phyloP scores from a whole-genome alignment of 2,113 vertebrate species.

The Morone saxatilis region DNA sequence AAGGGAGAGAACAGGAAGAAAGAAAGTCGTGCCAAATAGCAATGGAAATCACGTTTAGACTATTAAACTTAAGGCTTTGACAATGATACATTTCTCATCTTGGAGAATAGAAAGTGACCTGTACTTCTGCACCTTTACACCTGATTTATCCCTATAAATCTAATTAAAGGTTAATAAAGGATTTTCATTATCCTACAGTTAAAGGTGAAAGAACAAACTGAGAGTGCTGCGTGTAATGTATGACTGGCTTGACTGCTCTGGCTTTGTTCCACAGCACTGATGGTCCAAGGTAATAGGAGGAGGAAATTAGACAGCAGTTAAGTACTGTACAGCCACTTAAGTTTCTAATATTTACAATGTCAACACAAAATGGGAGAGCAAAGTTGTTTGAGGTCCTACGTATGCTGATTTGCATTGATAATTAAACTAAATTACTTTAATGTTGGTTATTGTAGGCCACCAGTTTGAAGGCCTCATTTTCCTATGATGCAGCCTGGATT shows the following conservation, averaged over 20 bases:
- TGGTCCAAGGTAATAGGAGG: constrained; percentile 36
- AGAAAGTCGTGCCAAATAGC: background rate
- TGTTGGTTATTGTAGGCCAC: constrained; percentile 43
- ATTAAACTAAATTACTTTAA: constrained; percentile 56
- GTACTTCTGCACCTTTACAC: constrained; percentile 5
- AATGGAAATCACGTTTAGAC: background rate
- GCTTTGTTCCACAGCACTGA: constrained; percentile 39
- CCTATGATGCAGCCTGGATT: background rate
- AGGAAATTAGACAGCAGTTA: constrained; percentile 65
- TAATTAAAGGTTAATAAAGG: constrained; percentile 39
- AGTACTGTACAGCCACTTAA: constrained; percentile 53
- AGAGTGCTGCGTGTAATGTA: constrained; percentile 4
- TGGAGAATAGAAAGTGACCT: background rate
- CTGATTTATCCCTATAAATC: constrained; percentile 7
- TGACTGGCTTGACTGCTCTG: background rate
- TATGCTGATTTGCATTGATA: constrained; percentile 46
- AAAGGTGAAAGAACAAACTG: constrained; percentile 39
- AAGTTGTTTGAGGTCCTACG: constrained; percentile 23
- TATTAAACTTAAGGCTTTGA: constrained; percentile 8
- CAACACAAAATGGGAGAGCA: constrained; percentile 46
- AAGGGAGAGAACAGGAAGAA: constrained; percentile 46
- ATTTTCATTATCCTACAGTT: constrained; percentile 26
- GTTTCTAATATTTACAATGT: constrained; percentile 64
- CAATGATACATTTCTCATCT: constrained; percentile 2
- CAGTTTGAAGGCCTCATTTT: constrained; percentile 19